Conservation (phyloP, 2,113 vertebrate species). For the Lophura nycthemera region DNA sequence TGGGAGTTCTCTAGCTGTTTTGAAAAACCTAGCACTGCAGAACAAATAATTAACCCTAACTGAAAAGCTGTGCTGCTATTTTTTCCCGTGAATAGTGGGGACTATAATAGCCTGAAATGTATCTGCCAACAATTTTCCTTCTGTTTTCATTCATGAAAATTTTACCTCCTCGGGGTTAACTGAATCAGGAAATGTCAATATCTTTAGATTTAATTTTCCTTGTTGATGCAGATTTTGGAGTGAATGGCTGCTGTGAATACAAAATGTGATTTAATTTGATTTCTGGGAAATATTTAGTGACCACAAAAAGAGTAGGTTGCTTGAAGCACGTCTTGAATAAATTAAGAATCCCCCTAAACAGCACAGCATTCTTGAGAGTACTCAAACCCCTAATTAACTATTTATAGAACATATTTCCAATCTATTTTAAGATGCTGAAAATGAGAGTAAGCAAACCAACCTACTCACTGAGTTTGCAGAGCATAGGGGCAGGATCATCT, state of each 20-base stretch:
- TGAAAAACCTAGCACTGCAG: not conserved
- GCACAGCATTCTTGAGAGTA: not conserved
- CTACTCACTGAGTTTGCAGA: constrained; percentile 34
- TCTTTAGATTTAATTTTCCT: constrained; percentile 41
- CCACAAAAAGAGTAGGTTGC: constrained; percentile 28
- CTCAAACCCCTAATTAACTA: constrained; percentile 30
- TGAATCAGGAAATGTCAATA: constrained; percentile 33
- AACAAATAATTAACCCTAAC: not conserved
- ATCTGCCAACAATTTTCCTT: constrained; percentile 27
- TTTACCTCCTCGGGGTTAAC: constrained; percentile 33
- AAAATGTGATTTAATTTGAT: constrained; percentile 15
- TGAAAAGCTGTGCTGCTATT: not conserved
- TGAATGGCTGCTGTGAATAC: constrained; percentile 21
- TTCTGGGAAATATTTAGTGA: constrained; percentile 32
- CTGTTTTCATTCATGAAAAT: constrained; percentile 32
- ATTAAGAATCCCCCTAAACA: not conserved
- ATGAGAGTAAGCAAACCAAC: constrained; percentile 37
- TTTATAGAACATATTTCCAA: constrained; percentile 51
- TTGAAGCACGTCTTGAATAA: constrained; percentile 43
- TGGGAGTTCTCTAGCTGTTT: not conserved
- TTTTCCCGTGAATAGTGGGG: not conserved
- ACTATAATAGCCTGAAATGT: not conserved
- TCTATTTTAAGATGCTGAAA: constrained; percentile 55
- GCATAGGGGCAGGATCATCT: not conserved
- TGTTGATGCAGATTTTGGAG: constrained; percentile 21